Evolutionary conservation across 2,797 vertebrate genomes (phyloP).

Genomic region (Typhlichthys subterraneus): DNA sequence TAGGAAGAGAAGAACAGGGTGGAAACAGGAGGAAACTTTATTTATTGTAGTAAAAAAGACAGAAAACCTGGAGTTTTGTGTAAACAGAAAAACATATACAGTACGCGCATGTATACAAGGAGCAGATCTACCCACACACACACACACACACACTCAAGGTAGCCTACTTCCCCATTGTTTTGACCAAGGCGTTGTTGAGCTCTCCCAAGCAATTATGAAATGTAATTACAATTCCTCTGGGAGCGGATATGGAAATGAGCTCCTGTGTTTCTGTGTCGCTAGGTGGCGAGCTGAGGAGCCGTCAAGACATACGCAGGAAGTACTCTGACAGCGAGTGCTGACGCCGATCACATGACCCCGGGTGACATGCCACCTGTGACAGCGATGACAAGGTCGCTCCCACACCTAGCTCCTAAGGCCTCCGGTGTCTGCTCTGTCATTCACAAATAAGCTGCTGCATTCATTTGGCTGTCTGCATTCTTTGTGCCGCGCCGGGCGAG

Average conservation of each 20-base stretch:
- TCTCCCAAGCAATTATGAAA: constrained; percentile 81
- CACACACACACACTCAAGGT: constrained; percentile 32
- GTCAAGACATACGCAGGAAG: background rate
- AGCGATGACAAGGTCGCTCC: constrained; percentile 21
- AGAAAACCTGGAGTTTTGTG: background rate
- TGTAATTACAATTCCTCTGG: constrained; percentile 76
- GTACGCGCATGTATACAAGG: no score
- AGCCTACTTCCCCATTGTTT: constrained; percentile 65
- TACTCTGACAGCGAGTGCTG: constrained; percentile 39
- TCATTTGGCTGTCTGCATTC: background rate
- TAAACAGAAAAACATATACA: background rate
- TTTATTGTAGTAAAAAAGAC: constrained; percentile 5
- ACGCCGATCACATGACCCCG: constrained; percentile 38
- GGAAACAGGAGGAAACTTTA: constrained; percentile 7
- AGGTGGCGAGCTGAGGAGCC: constrained; percentile 20
- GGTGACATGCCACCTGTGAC: constrained; percentile 42
- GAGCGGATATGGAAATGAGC: constrained; percentile 59
- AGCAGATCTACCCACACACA: background rate
- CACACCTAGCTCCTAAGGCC: no score
- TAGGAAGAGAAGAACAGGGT: constrained; percentile 9
- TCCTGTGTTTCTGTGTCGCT: constrained; percentile 47
- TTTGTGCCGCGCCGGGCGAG: background rate
- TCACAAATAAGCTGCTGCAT: constrained; percentile 3
- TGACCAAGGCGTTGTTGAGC: constrained; percentile 45
- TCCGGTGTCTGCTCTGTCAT: background rate